These are phyloP conservation scores for Octodonta nipae DNA, from an alignment of 2,888 invertebrate species.

Conservation along the genomic window DNA sequence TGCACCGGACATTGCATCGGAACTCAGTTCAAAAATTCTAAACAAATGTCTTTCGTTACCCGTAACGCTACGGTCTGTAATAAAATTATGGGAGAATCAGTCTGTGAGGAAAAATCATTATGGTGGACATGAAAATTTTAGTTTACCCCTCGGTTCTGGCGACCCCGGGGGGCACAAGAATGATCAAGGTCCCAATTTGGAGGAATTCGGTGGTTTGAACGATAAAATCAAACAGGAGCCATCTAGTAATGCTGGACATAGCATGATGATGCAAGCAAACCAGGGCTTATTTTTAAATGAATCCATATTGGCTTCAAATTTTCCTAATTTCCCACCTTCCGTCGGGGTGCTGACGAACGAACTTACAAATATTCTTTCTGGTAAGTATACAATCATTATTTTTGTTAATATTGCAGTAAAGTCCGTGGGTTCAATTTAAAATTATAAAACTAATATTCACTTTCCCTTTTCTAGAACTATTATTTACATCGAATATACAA, in stretches of 20 bases:
- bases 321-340: constrained; percentile 31
- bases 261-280: constrained; percentile 26
- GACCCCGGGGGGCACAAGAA: constrained; percentile 48
- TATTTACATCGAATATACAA: too few relatives aligned
- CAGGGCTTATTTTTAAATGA: constrained; percentile 33
- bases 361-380: constrained; percentile 29
- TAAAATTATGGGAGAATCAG: constrained; percentile 75
- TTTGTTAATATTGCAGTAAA: too few relatives aligned
- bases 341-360: constrained; percentile 29
- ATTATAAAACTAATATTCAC: too few relatives aligned
- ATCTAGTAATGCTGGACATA: constrained; percentile 24
- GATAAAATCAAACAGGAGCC: constrained; percentile 34
- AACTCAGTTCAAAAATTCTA: constrained; percentile 53
- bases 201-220: constrained; percentile 33
- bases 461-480: too few relatives aligned
- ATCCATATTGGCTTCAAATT: constrained; percentile 31
- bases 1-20: constrained; percentile 37
- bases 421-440: too few relatives aligned
- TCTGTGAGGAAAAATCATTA: constrained; percentile 39
- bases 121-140: constrained; percentile 42
- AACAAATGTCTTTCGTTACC: constrained; percentile 47
- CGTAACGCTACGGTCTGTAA: constrained; percentile 64
- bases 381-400: too few relatives aligned
- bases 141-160: constrained; percentile 53
- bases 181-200: constrained; percentile 35